Base-by-base conservation (phyloP, 2,888 invertebrate species). In the Melinaea marsaeus region DNA sequence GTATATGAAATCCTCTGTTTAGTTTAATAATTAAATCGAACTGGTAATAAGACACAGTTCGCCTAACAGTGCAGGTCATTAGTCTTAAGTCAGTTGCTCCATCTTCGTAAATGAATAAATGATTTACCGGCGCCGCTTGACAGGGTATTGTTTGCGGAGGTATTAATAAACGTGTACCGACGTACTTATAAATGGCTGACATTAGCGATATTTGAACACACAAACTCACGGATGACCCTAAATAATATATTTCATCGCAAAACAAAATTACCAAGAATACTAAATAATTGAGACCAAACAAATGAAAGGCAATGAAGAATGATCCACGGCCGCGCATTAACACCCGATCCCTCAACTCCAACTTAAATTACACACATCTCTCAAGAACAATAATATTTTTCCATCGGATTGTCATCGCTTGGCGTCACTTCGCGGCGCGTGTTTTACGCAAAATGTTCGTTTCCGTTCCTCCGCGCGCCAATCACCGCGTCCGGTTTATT, bases 391-490 rank as follows among this genome's bases (percentile, higher is more conserved):
- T 57, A 58, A 66, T 67, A 67, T 69, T 71, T 68, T 64, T 69
- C 58, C 61, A 59, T 55, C 60, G 55, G 9, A 42, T 42, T 42
- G 7, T 42, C 42, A 51, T 6, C 9, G 9, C 22, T 58, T 59
- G 55, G 66, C 65, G 65, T 6, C 9, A 32, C 22, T 58, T 59
- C 57, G 66, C 65, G 65, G 61, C 68, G 63, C 66, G 63, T 60
- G 59, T 61, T 66, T 68, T 61, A 56, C 64, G 66, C 69, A 60
- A 70, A 70, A 72, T 67, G 67, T 61, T 64, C 58, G 58, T 64
- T 71, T 74, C 71, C 75, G 74, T 59, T 59, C 67, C 66, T 65
- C 62, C 55, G 65, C 69, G 57, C 58, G 65, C 65, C 68, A 69
- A 69, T 71, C 66, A 62, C 48, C 54, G 64, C 64, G 60, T 69